phyloP scores from a whole-genome alignment of 2,888 invertebrate genomes.

The Petrolisthes cinctipes region DNA sequence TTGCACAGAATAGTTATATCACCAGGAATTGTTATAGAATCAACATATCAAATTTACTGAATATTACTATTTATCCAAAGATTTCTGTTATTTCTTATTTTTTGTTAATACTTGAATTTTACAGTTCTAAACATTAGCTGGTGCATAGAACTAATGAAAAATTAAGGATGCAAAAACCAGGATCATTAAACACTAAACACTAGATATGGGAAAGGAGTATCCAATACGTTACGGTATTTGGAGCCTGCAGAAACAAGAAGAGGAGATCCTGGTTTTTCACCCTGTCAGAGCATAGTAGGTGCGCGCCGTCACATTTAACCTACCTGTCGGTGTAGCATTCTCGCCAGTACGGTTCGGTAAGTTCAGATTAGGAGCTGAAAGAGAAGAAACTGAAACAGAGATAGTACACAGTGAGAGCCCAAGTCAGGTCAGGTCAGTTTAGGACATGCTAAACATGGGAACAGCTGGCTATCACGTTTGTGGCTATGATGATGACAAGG shows the following conservation, averaged over 20 bases:
- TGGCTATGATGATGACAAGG: slow-evolving; percentile 59
- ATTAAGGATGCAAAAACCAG: slow-evolving; percentile 54
- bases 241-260: slow-evolving; percentile 28
- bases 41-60: neutral
- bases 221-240: slow-evolving; percentile 1
- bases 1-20: slow-evolving; percentile 14
- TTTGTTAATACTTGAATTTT: slow-evolving; percentile 21
- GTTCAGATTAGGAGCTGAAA: slow-evolving; percentile 66
- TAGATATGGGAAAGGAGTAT: slow-evolving; percentile 13
- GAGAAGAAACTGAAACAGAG: slow-evolving; percentile 66
- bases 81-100: neutral
- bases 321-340: slow-evolving; percentile 63
- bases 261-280: slow-evolving; percentile 61
- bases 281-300: slow-evolving; percentile 56
- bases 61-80: neutral
- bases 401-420: slow-evolving; percentile 64
- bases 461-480: slow-evolving; percentile 59
- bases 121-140: slow-evolving; percentile 50
- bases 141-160: slow-evolving; percentile 60
- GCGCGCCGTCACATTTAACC: slow-evolving; percentile 61
- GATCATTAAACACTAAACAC: slow-evolving; percentile 34
- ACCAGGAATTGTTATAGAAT: slow-evolving; percentile 17
- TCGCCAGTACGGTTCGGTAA: slow-evolving; percentile 65
- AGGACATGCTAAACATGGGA: slow-evolving; percentile 59
- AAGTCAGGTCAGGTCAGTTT: slow-evolving; percentile 63